phyloP scores from a whole-genome alignment of 2,797 vertebrate genomes.

The Pseudopleuronectes americanus region DNA sequence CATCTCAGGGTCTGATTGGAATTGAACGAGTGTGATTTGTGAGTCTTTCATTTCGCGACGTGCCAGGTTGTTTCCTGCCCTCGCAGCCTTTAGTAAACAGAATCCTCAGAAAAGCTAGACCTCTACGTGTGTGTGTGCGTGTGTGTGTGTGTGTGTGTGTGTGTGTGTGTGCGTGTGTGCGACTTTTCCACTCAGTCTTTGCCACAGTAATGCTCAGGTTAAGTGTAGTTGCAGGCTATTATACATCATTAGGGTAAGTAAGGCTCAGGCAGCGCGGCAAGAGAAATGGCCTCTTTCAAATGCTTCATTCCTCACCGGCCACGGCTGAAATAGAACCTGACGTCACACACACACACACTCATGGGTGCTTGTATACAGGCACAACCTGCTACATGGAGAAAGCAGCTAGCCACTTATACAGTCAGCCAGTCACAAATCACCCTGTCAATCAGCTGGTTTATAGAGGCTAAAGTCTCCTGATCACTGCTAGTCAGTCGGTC shows the following conservation, averaged over 20 bases:
- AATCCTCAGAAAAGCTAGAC: conserved; percentile 60
- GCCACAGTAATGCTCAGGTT: conserved; percentile 89
- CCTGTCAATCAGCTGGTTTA: conserved; percentile 77
- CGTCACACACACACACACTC: conserved; percentile 43
- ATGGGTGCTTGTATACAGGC: conserved; percentile 17
- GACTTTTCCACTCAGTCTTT: conserved; percentile 76
- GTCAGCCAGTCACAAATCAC: conserved; percentile 81
- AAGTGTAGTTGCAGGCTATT: conserved; percentile 97
- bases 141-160: conserved; percentile 2
- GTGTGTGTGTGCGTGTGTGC: conserved; percentile 26
- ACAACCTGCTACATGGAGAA: conserved; percentile 48
- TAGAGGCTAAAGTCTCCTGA: conserved; percentile 71
- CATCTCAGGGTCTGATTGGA: conserved; percentile 62
- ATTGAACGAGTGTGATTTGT: conserved; percentile 69
- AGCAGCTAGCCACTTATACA: conserved; percentile 71
- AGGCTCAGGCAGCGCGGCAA: conserved; percentile 88
- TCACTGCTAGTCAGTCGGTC: conserved; percentile 62
- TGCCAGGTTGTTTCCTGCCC: conserved; percentile 65
- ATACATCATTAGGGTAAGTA: conserved; percentile 97
- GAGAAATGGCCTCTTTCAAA: conserved; percentile 92
- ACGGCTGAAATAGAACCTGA: conserved; percentile 79
- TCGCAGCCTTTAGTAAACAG: conserved; percentile 69
- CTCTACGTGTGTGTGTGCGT: conserved; percentile 28
- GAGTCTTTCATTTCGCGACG: conserved; percentile 67
- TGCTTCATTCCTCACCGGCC: conserved; percentile 91